A percentile compares a stretch with the other conserved stretches of the same genome.
phyloP scores from a whole-genome alignment of 2,113 vertebrate genomes.

The Candoia aspera region DNA sequence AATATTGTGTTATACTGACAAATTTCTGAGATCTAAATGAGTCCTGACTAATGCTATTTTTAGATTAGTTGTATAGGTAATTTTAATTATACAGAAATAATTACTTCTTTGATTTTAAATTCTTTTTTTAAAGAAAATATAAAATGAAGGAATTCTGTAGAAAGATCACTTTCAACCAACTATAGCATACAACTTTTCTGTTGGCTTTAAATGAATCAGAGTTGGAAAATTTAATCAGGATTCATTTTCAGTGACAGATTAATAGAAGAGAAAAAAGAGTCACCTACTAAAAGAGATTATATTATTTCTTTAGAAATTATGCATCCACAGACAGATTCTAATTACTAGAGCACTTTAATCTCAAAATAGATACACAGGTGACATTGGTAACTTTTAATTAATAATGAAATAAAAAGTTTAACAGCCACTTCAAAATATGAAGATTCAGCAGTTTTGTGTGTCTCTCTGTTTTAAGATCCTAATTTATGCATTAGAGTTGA shows the following conservation, averaged over 20 bases:
- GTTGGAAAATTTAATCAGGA: slow-evolving; percentile 8
- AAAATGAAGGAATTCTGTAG: background rate
- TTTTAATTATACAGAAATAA: background rate
- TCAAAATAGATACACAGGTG: slow-evolving; percentile 34
- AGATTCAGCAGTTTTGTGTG: background rate
- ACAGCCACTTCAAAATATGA: slow-evolving; percentile 31
- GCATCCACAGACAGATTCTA: slow-evolving; percentile 26
- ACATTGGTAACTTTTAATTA: slow-evolving; percentile 53
- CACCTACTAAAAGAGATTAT: background rate
- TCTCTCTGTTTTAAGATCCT: slow-evolving; percentile 20
- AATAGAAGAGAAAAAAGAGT: slow-evolving; percentile 29
- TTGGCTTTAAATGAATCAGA: background rate
- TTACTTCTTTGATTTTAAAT: background rate
- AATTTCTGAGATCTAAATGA: background rate
- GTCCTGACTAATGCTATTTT: background rate
- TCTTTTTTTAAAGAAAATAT: background rate
- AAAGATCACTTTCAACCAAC: accelerated
- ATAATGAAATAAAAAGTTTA: slow-evolving; percentile 47
- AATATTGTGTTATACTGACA: background rate
- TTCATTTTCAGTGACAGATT: slow-evolving; percentile 19
- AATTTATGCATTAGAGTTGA: slow-evolving; percentile 34
- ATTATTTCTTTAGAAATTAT: slow-evolving; percentile 9
- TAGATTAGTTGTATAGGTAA: background rate
- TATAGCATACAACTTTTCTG: background rate
- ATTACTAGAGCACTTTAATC: slow-evolving; percentile 35